Conservation (phyloP, 2,888 invertebrate genomes). For the Drosophila testacea region DNA sequence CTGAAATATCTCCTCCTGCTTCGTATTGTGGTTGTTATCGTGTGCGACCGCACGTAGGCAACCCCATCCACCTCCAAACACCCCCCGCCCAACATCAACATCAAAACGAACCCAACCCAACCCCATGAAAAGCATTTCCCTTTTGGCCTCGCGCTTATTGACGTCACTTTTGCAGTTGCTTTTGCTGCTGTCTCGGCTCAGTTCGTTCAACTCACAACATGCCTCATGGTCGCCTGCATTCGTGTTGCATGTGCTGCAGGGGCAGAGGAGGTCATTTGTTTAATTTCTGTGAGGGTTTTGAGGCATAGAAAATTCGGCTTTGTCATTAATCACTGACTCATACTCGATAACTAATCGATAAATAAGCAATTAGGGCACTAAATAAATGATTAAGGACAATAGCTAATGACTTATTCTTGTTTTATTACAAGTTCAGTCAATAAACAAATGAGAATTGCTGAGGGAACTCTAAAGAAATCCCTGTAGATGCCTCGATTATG, state of each 20-base stretch:
- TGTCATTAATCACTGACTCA: conserved; percentile 31
- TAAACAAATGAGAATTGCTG: background rate
- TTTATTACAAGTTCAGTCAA: background rate
- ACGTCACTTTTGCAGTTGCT: conserved; percentile 74
- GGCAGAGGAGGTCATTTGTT: background rate
- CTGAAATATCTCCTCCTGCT: conserved; percentile 7
- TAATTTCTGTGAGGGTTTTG: conserved; percentile 6
- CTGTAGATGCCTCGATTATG: background rate
- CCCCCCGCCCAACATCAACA: conserved; percentile 1
- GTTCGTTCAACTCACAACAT: conserved; percentile 69
- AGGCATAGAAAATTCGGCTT: conserved; percentile 29
- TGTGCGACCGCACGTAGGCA: conserved; percentile 73
- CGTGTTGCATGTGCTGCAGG: conserved; percentile 14
- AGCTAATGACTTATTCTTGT: background rate
- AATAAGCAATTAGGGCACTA: conserved; percentile 13
- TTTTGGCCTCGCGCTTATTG: conserved; percentile 80
- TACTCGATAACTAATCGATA: conserved; percentile 35
- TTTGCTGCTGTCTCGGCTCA: conserved; percentile 51
- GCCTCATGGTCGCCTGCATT: conserved; percentile 75
- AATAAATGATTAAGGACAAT: conserved; percentile 40
- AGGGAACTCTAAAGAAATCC: background rate
- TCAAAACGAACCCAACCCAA: background rate
- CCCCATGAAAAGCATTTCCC: conserved; percentile 44
- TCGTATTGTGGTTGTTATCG: conserved; percentile 43
- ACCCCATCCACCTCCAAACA: conserved; percentile 7